A percentile compares a stretch with the other conserved stretches of the same genome.
phyloP scores from a whole-genome alignment of 2,888 invertebrate genomes.

The Conistra vaccinii region DNA sequence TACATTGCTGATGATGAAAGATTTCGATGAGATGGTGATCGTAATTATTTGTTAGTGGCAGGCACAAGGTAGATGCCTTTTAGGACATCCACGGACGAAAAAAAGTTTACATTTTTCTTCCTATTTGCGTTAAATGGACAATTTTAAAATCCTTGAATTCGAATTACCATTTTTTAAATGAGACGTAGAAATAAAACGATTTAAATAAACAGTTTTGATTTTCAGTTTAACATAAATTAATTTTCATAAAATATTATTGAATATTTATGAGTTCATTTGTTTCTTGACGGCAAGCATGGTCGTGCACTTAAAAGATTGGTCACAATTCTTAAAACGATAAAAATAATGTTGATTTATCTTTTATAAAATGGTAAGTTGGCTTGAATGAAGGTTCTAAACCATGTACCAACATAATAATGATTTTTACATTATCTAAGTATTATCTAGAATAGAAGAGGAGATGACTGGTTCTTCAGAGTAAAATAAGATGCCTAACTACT shows the following conservation, averaged over 20 bases:
- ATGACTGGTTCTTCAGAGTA: too few relatives aligned
- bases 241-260: conserved; percentile 13
- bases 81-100: not conserved
- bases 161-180: too few relatives aligned
- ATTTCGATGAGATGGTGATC: not conserved
- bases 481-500: too few relatives aligned
- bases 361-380: not conserved
- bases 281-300: not conserved
- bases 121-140: not conserved
- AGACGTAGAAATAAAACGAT: not conserved
- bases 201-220: conserved; percentile 18
- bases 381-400: not conserved
- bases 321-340: not conserved
- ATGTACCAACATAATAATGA: too few relatives aligned
- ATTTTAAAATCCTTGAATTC: not conserved
- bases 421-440: too few relatives aligned
- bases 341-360: conserved; percentile 7
- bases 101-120: too few relatives aligned
- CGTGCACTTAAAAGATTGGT: conserved; percentile 16
- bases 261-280: conserved; percentile 24
- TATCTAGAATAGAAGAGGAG: too few relatives aligned
- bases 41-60: too few relatives aligned
- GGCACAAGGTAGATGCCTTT: too few relatives aligned
- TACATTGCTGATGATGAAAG: not conserved
- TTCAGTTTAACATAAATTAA: conserved; percentile 25